These are phyloP conservation scores for Lota lota DNA, from an alignment of 2,113 vertebrate species.

Conservation along the genomic window DNA sequence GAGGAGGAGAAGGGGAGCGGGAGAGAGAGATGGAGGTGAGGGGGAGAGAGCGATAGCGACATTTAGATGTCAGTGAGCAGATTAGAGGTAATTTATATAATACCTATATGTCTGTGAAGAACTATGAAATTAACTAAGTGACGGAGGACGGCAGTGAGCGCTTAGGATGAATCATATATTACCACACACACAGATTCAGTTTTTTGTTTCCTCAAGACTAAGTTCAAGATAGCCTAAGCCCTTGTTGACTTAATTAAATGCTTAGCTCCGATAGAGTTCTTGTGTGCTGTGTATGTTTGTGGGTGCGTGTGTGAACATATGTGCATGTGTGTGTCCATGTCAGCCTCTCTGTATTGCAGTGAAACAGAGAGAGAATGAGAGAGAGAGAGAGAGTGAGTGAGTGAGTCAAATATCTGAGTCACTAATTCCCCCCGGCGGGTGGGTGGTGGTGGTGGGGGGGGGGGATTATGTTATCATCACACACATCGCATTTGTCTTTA, in stretches of 20 bases:
- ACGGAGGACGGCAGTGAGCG: slow-evolving; percentile 32
- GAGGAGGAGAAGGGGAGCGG: slow-evolving; percentile 21
- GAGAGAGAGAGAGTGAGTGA: slow-evolving; percentile 9
- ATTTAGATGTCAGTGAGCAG: too few relatives aligned
- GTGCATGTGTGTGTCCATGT: slow-evolving; percentile 9
- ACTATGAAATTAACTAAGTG: slow-evolving; percentile 41
- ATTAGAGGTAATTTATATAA: slow-evolving; percentile 23
- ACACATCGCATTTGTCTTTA: slow-evolving; percentile 23
- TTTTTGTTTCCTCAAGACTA: slow-evolving; percentile 38
- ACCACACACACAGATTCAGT: slow-evolving; percentile 24
- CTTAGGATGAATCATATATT: slow-evolving; percentile 56
- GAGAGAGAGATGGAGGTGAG: slow-evolving; percentile 21
- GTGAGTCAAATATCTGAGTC: slow-evolving; percentile 43
- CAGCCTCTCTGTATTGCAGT: not conserved
- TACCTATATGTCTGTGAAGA: slow-evolving; percentile 34
- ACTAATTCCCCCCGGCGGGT: slow-evolving; percentile 38
- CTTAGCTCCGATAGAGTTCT: slow-evolving; percentile 31
- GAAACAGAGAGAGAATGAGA: slow-evolving; percentile 8
- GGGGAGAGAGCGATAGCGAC: not conserved
- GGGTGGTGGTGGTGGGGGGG: not conserved
- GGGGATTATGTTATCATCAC: slow-evolving; percentile 34
- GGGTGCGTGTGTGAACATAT: slow-evolving; percentile 14
- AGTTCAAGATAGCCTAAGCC: slow-evolving; percentile 54
- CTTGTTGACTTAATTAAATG: slow-evolving; percentile 62
- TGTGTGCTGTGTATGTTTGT: slow-evolving; percentile 13